Evolutionary conservation across 1,140 invertebrate genomes (phyloP), one percentile per base, ranked within the genome.

Genomic region (Monomorium pharaonis): DNA sequence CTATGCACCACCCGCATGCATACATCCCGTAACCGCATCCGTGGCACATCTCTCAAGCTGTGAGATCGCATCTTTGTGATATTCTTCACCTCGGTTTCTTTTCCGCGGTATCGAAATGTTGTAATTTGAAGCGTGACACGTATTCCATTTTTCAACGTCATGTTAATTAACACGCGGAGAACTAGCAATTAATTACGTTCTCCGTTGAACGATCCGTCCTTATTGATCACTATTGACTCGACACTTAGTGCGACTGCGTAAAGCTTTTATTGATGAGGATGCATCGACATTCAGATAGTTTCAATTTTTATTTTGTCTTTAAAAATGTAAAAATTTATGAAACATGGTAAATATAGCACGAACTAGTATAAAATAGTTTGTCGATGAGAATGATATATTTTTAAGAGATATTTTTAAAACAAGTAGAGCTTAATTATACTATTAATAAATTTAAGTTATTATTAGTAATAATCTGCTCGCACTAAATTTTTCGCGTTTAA

Each of bases 21-120:
- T 10, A 49, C 42, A 78, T 65, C 33, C 33, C 77, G 63, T 56
- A 33, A 63, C 47, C 24, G 21, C 21, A 69, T 80, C 42, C 77
- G 47, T 44, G 77, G 54, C 77, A 37, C 18, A 30, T 67, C 62
- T 65, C 21, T 44, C 47, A 42, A 67, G 21, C n/a, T 51, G 47
- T n/a, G 14, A 51, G 33, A 81, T 81, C 24, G 76, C 76, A 67
- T 65, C 60, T 65, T 27, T 33, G 42, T 14, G 58, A 4, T 30
- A 65, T 78, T 30, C 60, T 78, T 30, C 60, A 33, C 9, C 60
- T 54, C 21, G 27, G 3, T 12, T 44, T 33, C 58, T 18, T 51
- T 44, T 37, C n/a, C 14, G 58, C 12, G 60, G 33, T 47, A 67
- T 30, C 76, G 44, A 77, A 77, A 62, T 56, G n/a, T 44, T 44